These are phyloP conservation scores for Boleophthalmus pectinirostris DNA, from an alignment of 2,113 vertebrate species.

Conservation along the genomic window DNA sequence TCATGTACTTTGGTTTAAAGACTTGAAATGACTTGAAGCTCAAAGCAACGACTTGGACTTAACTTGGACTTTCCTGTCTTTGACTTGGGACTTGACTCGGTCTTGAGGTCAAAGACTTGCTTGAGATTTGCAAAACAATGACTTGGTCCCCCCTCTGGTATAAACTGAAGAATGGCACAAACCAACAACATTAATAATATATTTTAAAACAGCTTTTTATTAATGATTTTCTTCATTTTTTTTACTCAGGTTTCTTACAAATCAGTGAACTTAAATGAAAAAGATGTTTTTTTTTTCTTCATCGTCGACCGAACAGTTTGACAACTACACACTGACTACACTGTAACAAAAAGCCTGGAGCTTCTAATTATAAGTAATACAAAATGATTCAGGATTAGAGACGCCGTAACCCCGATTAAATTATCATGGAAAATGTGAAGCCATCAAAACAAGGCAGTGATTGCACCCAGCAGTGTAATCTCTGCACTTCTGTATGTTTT, in stretches of 20 bases:
- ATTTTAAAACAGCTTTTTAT: background rate
- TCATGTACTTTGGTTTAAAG: no score
- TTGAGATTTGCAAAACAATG: no score
- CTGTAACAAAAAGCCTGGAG: background rate
- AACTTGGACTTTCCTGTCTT: no score
- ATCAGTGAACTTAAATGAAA: background rate
- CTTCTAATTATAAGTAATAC: background rate
- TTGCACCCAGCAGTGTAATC: slow-evolving; percentile 1
- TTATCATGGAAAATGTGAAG: background rate
- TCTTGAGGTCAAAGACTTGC: no score
- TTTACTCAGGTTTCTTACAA: background rate
- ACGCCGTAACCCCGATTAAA: background rate
- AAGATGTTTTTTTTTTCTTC: background rate
- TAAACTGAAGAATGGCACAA: background rate
- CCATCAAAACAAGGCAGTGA: background rate
- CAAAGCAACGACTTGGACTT: no score
- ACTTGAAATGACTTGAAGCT: no score
- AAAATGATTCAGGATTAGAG: background rate
- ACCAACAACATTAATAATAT: background rate
- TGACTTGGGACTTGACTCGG: no score
- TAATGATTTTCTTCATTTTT: background rate
- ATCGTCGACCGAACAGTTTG: background rate
- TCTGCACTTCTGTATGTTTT: background rate
- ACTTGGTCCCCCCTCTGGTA: no score
- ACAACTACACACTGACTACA: background rate